Conservation (phyloP, 92 coral and sea anemone species). For the Phenganax stokvisi region DNA sequence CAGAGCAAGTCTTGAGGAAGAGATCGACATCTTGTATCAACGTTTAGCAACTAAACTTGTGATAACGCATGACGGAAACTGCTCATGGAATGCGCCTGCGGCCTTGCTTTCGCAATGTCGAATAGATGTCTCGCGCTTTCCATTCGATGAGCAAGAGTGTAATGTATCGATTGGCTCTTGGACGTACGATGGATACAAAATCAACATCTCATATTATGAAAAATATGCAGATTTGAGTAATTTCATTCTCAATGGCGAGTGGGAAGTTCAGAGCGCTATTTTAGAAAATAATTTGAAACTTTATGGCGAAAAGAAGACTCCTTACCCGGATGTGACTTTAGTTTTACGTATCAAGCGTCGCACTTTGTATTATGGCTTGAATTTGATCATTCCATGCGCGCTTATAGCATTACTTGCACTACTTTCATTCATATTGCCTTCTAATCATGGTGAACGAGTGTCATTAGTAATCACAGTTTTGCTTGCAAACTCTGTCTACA, state of each 20-base stretch:
- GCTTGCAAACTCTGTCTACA: constrained; percentile 44
- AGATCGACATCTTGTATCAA: constrained; percentile 27
- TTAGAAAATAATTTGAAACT: not conserved
- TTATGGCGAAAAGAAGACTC: not conserved
- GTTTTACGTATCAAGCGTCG: constrained; percentile 22
- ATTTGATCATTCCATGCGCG: constrained; percentile 40
- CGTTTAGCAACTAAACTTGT: constrained; percentile 71
- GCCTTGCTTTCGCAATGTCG: constrained; percentile 68
- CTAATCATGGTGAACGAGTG: constrained; percentile 43
- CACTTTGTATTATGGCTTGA: constrained; percentile 33
- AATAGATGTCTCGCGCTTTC: constrained; percentile 63
- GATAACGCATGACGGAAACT: constrained; percentile 58
- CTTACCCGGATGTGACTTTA: constrained; percentile 13
- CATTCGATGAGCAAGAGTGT: constrained; percentile 63
- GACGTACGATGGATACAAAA: constrained; percentile 56
- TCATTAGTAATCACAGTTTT: constrained; percentile 42
- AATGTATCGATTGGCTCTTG: constrained; percentile 64
- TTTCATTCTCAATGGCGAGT: constrained; percentile 44
- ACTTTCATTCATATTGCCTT: constrained; percentile 36
- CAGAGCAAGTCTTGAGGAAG: constrained; percentile 41
- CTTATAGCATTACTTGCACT: constrained; percentile 38
- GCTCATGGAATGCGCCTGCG: constrained; percentile 76
- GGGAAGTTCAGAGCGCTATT: constrained; percentile 27
- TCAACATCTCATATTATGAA: constrained; percentile 44
- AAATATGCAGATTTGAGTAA: not conserved